These are phyloP conservation scores for Melitaea athalia DNA, from an alignment of 2,888 invertebrate species.

Conservation along the genomic window DNA sequence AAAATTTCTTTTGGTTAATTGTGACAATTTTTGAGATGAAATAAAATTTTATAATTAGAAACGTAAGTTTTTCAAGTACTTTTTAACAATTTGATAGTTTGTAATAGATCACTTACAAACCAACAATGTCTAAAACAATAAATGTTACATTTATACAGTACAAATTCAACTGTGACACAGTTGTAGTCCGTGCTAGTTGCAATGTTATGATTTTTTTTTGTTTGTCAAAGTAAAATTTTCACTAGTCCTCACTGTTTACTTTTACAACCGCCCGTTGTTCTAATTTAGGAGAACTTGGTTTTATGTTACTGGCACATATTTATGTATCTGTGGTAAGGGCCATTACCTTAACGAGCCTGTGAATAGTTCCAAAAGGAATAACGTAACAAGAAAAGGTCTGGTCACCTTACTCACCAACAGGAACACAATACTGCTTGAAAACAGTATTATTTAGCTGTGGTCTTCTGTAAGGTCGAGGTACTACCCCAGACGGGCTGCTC, in stretches of 20 bases:
- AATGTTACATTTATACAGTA: neutral
- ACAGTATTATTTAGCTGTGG: no score
- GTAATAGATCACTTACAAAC: no score
- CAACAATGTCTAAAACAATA: no score
- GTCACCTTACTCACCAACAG: no score
- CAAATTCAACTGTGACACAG: neutral
- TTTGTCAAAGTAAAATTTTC: constrained; percentile 10
- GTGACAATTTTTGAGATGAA: no score
- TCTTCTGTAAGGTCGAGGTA: no score
- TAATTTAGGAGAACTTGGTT: constrained; percentile 60
- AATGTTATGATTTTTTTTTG: neutral
- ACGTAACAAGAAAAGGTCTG: constrained; percentile 24
- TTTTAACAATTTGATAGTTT: no score
- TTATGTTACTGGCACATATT: constrained; percentile 63
- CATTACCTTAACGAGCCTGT: constrained; percentile 71
- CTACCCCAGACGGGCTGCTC: no score
- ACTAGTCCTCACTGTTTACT: constrained; percentile 32
- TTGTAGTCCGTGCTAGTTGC: constrained; percentile 1
- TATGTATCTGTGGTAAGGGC: constrained; percentile 69
- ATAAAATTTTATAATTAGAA: no score
- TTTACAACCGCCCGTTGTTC: constrained; percentile 53
- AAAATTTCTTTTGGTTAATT: no score
- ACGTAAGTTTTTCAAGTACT: no score
- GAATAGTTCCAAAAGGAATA: constrained; percentile 69
- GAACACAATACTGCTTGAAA: no score